These are phyloP conservation scores for Cyclina sinensis DNA, from an alignment of 1,140 invertebrate genomes.

Conservation along the genomic window DNA sequence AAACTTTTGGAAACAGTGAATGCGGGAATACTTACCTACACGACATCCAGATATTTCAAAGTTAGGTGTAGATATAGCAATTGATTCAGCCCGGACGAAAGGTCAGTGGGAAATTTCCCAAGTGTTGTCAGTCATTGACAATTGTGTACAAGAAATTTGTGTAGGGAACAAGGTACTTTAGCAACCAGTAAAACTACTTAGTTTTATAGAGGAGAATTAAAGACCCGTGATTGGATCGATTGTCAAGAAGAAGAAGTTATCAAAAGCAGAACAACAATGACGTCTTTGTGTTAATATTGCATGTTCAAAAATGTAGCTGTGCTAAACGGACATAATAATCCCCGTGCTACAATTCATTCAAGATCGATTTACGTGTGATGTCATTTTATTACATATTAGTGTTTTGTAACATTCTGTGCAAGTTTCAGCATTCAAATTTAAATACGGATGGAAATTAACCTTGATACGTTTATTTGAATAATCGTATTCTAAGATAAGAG, in stretches of 20 bases:
- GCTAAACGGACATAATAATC: conserved; percentile 38
- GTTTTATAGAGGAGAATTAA: conserved; percentile 33
- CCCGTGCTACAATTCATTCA: neutral
- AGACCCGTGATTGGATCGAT: neutral
- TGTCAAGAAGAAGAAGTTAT: neutral
- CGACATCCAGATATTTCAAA: neutral
- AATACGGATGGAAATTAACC: no score
- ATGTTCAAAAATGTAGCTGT: neutral
- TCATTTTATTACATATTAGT: no score
- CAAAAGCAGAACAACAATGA: neutral
- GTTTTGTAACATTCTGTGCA: no score
- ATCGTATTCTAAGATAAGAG: no score
- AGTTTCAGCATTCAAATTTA: no score
- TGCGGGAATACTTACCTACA: conserved; percentile 47
- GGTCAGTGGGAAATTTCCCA: conserved; percentile 28
- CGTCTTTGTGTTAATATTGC: neutral
- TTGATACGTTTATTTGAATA: no score
- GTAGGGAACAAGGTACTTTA: neutral
- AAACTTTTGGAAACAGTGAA: conserved; percentile 66
- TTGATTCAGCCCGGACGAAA: neutral
- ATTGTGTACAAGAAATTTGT: neutral
- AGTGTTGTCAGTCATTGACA: neutral
- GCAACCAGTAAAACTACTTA: neutral
- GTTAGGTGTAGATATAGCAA: conserved; percentile 28
- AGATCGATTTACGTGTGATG: neutral